Percentiles rank a stretch among this genome's conserved stretches.
Conservation (phyloP, 2,113 vertebrate genomes). For the Leucopsar rothschildi region DNA sequence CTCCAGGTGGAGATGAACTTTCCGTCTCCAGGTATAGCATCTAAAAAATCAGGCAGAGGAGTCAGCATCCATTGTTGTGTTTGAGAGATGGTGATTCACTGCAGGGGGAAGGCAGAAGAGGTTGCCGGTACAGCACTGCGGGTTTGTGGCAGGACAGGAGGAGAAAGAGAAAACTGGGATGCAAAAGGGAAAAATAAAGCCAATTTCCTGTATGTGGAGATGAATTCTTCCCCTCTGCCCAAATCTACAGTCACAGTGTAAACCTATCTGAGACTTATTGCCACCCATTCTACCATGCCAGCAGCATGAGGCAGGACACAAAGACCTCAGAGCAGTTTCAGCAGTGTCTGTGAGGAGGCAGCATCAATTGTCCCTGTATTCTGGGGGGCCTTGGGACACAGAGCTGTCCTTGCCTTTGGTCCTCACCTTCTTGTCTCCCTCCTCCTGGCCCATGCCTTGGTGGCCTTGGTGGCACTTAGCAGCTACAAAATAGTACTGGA, state of each 20-base stretch:
- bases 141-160: fast-evolving
- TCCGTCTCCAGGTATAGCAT: not conserved
- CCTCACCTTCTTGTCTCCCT: not conserved
- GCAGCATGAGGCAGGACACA: not conserved
- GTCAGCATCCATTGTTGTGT: not conserved
- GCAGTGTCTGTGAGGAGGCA: not conserved
- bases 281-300: not conserved
- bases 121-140: not conserved
- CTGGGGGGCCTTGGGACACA: not conserved
- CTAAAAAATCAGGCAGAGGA: not conserved
- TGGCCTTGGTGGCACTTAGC: not conserved
- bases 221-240: not conserved
- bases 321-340: not conserved
- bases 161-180: not conserved
- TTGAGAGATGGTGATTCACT: not conserved
- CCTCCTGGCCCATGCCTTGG: not conserved
- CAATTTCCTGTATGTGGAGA: not conserved
- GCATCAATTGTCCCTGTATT: not conserved
- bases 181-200: not conserved
- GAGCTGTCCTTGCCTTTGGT: not conserved
- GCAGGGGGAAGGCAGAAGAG: not conserved
- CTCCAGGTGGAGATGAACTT: not conserved
- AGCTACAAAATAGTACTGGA: not conserved
- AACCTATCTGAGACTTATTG: not conserved
- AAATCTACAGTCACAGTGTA: not conserved